Evolutionary conservation across 2,113 vertebrate species (phyloP), one percentile per base, ranked within the genome.

Genomic region (Mystacornis crossleyi): DNA sequence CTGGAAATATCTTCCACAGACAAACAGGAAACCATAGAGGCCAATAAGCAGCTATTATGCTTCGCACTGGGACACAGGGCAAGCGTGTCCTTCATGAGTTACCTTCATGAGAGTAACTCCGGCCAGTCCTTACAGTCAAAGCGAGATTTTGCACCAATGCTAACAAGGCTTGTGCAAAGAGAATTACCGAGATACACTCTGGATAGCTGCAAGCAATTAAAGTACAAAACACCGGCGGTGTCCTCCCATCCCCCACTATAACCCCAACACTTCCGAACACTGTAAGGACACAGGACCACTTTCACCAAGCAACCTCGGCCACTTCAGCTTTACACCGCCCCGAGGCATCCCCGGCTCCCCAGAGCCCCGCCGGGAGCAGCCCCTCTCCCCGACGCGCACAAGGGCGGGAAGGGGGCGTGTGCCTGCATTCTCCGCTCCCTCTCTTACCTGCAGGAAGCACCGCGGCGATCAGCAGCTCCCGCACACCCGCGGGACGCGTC

Each of bases 111-210:
- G 28, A 13, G n/a, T 21, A 81, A 51, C 58, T 36, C 54, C 6
- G 12, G n/a, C 10, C 4, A 48, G 14, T 11, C 21, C 26, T 54
- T 6, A 12, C 3, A 65, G n/a, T 1, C 16, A 42, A 45, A 58
- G 26, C 2, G 1, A 20, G 10, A 23, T 29, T 54, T 47, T 3
- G 13, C 40, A 42, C 16, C 50, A 2, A 8, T 2, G 42, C 17
- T 70, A 75, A 14, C 50, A 16, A 23, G 29, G 6, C 18, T n/a
- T 15, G 14, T 4, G 10, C 48, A 5, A 20, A 34, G 10, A 18
- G 9, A 48, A 10, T 0, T 15, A 34, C 18, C 3, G 19, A 57
- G 28, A 6, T 1, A 3, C 17, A 8, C 25, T 3, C 42, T 2
- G 23, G 12, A 3, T 4, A n/a, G 4, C 0, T 14, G 8, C 47